phyloP scores from a whole-genome alignment of 2,113 vertebrate genomes.

The Columbina picui region DNA sequence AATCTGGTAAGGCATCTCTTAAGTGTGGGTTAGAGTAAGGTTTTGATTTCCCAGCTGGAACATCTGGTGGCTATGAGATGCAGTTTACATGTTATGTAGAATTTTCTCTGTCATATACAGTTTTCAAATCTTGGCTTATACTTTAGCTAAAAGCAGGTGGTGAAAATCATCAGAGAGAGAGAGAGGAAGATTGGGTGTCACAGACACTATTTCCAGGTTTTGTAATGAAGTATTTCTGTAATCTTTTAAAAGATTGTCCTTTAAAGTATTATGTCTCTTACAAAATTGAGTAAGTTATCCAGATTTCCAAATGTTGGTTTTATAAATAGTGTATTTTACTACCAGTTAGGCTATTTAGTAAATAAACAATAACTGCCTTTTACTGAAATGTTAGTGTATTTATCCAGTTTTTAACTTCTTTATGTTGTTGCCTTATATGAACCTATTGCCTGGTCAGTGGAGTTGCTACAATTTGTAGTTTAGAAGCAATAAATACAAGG shows the following conservation, averaged over 20 bases:
- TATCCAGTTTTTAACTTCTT: not conserved
- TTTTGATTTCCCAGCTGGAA: conserved; percentile 7
- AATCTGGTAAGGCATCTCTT: not conserved
- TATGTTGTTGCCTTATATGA: not conserved
- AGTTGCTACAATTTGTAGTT: not conserved
- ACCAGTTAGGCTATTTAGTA: not conserved
- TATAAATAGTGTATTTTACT: not conserved
- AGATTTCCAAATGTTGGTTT: not conserved
- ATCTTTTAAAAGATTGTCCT: not conserved
- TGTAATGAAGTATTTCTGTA: not conserved
- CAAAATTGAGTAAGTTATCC: not conserved
- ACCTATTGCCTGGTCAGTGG: not conserved
- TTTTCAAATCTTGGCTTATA: conserved; percentile 15
- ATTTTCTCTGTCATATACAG: conserved; percentile 5
- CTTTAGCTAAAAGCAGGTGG: conserved; percentile 11
- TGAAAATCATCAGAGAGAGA: not conserved
- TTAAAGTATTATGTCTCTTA: not conserved
- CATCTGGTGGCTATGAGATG: not conserved
- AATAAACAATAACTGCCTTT: not conserved
- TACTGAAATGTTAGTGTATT: not conserved
- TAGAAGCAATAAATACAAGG: not conserved
- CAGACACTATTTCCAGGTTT: not conserved
- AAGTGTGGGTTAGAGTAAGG: not conserved
- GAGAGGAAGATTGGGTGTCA: not conserved
- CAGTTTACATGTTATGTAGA: not conserved